phyloP scores from a whole-genome alignment of 1,140 invertebrate genomes.

The Bombus sylvicola region DNA sequence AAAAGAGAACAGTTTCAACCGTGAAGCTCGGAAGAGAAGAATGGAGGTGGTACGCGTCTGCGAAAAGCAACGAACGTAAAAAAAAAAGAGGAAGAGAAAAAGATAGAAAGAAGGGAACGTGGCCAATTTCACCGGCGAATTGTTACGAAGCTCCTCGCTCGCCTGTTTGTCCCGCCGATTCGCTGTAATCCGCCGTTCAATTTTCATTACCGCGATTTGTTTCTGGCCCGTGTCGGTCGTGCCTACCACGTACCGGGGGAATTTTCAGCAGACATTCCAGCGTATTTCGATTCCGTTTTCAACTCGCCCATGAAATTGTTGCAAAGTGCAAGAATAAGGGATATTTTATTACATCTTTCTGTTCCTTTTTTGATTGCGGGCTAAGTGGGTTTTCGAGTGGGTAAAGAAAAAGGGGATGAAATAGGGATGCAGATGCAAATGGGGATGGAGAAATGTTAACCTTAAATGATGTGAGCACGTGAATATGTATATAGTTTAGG shows the following conservation, averaged over 20 bases:
- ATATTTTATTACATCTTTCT: not conserved
- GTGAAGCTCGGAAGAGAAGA: slow-evolving; percentile 26
- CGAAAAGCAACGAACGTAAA: slow-evolving; percentile 1
- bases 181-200: slow-evolving; percentile 57
- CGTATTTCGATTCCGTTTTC: not conserved
- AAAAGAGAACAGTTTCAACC: slow-evolving; percentile 23
- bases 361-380: not conserved
- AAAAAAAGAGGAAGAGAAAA: no score
- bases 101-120: slow-evolving; percentile 6
- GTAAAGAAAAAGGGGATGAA: not conserved
- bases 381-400: not conserved
- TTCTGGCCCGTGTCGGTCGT: slow-evolving; percentile 57
- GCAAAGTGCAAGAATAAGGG: not conserved
- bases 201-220: slow-evolving; percentile 66
- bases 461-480: not conserved
- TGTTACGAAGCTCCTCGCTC: slow-evolving; percentile 49
- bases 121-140: slow-evolving; percentile 62
- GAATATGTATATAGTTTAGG: not conserved
- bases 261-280: not conserved
- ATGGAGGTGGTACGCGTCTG: slow-evolving; percentile 30
- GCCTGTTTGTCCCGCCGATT: slow-evolving; percentile 54
- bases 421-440: not conserved
- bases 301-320: not conserved
- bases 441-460: not conserved
- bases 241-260: not conserved